These are phyloP conservation scores for Ophthalmolycus amberensis DNA, from an alignment of 2,113 vertebrate genomes.

Conservation along the genomic window DNA sequence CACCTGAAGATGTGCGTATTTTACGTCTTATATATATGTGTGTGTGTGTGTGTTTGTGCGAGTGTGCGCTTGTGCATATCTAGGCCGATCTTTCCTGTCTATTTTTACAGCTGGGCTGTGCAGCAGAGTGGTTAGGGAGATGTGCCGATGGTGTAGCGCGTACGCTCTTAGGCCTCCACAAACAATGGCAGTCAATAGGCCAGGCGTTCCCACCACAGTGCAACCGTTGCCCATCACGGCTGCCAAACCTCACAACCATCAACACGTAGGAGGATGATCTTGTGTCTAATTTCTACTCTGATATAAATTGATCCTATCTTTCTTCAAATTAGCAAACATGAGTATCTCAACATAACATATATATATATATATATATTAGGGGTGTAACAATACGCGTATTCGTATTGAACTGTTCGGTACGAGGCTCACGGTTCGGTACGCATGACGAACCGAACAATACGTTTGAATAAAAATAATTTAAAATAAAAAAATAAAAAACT, in stretches of 20 bases:
- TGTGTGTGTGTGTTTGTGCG: constrained; percentile 31
- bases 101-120: constrained; percentile 77
- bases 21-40: constrained; percentile 29
- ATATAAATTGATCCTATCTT: no score
- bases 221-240: constrained; percentile 69
- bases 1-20: constrained; percentile 55
- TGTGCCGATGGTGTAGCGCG: constrained; percentile 35
- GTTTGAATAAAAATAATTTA: no score
- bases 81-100: constrained; percentile 77
- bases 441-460: no score
- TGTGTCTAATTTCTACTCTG: not conserved
- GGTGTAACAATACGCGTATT: no score
- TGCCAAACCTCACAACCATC: constrained; percentile 52
- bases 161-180: constrained; percentile 50
- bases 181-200: constrained; percentile 51
- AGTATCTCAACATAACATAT: not conserved
- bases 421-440: no score
- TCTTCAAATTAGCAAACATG: no score
- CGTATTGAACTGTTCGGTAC: no score
- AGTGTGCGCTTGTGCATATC: constrained; percentile 54
- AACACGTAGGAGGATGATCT: not conserved
- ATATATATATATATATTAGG: not conserved
- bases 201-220: constrained; percentile 74
- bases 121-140: constrained; percentile 76
- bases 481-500: no score